phyloP scores from a whole-genome alignment of 2,113 vertebrate genomes.

The Thomomys bottae region DNA sequence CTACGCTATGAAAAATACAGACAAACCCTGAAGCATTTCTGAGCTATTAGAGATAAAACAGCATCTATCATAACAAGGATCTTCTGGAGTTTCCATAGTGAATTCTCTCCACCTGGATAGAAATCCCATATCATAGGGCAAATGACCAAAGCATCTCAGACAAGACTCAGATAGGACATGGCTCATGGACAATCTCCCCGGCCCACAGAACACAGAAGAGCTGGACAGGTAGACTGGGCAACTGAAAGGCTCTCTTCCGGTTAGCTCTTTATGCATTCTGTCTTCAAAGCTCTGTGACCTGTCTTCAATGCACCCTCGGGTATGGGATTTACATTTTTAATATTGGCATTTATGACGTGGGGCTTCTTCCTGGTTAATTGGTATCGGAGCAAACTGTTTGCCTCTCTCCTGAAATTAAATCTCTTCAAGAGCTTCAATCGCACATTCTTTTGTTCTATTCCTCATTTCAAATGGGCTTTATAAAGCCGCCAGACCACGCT shows the following conservation, averaged over 20 bases:
- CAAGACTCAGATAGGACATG: not conserved
- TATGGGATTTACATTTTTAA: constrained; percentile 91
- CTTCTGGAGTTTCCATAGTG: constrained; percentile 5
- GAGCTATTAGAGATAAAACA: constrained; percentile 19
- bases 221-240: constrained; percentile 80
- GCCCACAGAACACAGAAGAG: constrained; percentile 71
- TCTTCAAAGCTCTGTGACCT: constrained; percentile 85
- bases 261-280: constrained; percentile 84
- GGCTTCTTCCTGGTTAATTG: constrained; percentile 88
- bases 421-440: constrained; percentile 87
- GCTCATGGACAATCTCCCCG: not conserved
- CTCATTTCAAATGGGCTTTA: constrained; percentile 88
- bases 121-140: constrained; percentile 19
- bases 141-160: not conserved
- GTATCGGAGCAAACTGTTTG: constrained; percentile 89
- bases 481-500: constrained; percentile 86
- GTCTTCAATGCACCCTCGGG: constrained; percentile 86
- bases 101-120: not conserved
- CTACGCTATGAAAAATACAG: not conserved
- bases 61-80: not conserved
- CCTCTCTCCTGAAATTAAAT: constrained; percentile 89
- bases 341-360: constrained; percentile 85
- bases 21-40: constrained; percentile 17
- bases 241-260: constrained; percentile 76
- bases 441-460: constrained; percentile 88